Conservation (phyloP, 2,113 vertebrate genomes). For the Oplegnathus fasciatus region DNA sequence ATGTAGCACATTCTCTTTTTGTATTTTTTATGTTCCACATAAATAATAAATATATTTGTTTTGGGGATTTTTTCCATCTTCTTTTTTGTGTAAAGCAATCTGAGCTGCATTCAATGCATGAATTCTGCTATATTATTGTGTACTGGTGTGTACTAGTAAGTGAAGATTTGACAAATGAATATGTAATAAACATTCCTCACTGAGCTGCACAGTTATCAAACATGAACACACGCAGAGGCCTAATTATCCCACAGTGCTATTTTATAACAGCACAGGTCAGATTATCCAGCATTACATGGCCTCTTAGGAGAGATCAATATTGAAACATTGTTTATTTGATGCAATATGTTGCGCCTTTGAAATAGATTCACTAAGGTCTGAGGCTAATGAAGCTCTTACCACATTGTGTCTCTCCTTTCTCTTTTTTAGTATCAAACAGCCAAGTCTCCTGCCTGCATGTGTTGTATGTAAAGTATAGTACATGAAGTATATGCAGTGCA, state of each 20-base stretch:
- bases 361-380: background rate
- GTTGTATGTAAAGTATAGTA: background rate
- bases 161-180: too few relatives aligned
- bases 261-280: background rate
- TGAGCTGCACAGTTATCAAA: background rate
- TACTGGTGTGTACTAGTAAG: background rate
- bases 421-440: background rate
- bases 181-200: background rate
- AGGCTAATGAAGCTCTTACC: background rate
- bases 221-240: background rate
- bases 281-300: background rate
- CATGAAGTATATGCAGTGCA: too few relatives aligned
- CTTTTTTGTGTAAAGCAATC: background rate
- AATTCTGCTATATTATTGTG: background rate
- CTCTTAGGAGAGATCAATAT: background rate
- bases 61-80: too few relatives aligned
- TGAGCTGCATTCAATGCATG: background rate
- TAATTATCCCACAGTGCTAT: too few relatives aligned
- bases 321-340: background rate
- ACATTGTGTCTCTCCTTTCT: too few relatives aligned
- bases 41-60: background rate
- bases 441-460: background rate
- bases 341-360: too few relatives aligned
- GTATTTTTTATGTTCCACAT: background rate
- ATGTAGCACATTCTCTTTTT: background rate